phyloP scores from a whole-genome alignment of 23 tunicate genomes.

The Corella eumyota region DNA sequence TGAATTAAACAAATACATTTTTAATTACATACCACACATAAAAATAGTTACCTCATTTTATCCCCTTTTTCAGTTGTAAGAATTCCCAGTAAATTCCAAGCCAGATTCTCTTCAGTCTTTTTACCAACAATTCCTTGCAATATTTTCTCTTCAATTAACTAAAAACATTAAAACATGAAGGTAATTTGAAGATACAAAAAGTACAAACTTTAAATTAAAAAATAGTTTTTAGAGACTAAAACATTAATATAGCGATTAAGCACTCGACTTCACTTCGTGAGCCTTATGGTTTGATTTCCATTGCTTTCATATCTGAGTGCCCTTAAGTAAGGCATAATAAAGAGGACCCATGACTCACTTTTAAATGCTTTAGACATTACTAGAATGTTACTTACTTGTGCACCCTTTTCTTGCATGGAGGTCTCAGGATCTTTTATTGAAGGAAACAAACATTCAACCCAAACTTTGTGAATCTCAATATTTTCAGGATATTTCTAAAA shows the following conservation, averaged over 20 bases:
- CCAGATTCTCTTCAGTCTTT: constrained; percentile 7
- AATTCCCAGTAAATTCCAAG: constrained; percentile 45
- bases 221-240: no score
- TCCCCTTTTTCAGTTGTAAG: constrained; percentile 26
- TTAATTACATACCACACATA: no score
- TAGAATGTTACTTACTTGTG: constrained; percentile 5
- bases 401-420: constrained; percentile 59
- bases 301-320: no score
- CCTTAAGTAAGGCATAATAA: no score
- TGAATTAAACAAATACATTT: no score
- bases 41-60: constrained; percentile 16
- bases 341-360: no score
- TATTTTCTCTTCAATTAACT: constrained; percentile 36
- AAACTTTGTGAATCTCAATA: constrained; percentile 16
- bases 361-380: no score
- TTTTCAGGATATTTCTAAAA: constrained; percentile 22
- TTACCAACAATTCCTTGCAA: constrained; percentile 11
- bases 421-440: constrained; percentile 42
- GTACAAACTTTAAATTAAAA: no score
- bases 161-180: not conserved
- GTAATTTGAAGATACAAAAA: no score
- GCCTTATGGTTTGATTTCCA: no score
- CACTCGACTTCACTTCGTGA: no score
- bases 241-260: no score
- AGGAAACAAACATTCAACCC: constrained; percentile 63